phyloP scores from a whole-genome alignment of 2,888 invertebrate species.

The Chloroclysta siterata region DNA sequence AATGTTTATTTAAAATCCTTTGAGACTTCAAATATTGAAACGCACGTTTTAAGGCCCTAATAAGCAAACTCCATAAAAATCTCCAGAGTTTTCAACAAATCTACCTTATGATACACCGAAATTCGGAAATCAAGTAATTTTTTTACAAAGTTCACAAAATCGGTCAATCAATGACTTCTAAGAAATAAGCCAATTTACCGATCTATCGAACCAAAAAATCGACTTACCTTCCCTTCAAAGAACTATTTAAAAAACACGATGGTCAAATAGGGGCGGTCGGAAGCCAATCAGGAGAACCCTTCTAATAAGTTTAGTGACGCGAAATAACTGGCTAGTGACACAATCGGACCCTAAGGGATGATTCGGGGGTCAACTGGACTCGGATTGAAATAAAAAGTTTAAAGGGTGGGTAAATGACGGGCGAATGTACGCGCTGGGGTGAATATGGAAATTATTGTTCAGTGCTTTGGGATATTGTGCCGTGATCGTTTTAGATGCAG shows the following conservation, averaged over 20 bases:
- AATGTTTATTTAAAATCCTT: no score
- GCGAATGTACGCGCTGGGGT: constrained; percentile 26
- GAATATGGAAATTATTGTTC: constrained; percentile 36
- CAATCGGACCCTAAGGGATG: constrained; percentile 41
- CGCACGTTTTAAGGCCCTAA: no score
- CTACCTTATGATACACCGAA: not conserved
- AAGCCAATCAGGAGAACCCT: constrained; percentile 48
- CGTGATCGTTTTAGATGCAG: constrained; percentile 25
- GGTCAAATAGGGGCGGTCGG: constrained; percentile 46
- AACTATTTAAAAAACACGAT: constrained; percentile 46
- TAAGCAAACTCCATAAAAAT: not conserved
- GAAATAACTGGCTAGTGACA: constrained; percentile 49
- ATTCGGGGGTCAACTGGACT: constrained; percentile 36
- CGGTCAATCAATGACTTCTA: constrained; percentile 23
- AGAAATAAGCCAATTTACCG: constrained; percentile 30
- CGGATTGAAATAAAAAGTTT: constrained; percentile 45
- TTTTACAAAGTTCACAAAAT: constrained; percentile 15
- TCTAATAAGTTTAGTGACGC: constrained; percentile 51
- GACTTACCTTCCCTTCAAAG: constrained; percentile 34
- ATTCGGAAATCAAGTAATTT: constrained; percentile 6
- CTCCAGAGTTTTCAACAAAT: not conserved
- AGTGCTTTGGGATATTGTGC: constrained; percentile 22
- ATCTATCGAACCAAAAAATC: constrained; percentile 36
- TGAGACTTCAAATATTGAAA: no score
- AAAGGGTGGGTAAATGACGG: constrained; percentile 44